Evolutionary conservation across 1,140 invertebrate genomes (phyloP).

Genomic region (Papilio glaucus): DNA sequence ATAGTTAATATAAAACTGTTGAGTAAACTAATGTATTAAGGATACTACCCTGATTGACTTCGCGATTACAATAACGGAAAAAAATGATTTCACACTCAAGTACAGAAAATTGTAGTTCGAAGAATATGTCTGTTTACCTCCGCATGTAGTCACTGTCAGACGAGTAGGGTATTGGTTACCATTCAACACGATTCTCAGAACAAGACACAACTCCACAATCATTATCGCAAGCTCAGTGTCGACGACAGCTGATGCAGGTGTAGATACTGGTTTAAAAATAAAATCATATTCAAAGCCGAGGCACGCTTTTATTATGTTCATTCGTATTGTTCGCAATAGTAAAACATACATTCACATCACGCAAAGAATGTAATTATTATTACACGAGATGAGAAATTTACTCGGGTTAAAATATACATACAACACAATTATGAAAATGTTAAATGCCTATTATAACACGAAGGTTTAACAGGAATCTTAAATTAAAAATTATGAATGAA

Average conservation of each 20-base stretch:
- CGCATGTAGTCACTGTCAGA: slow-evolving; percentile 43
- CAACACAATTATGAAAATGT: slow-evolving; percentile 10
- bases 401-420: background rate
- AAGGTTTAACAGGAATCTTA: background rate
- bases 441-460: background rate
- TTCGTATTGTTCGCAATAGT: slow-evolving; percentile 28
- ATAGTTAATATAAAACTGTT: background rate
- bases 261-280: slow-evolving; percentile 21
- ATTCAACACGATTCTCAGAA: slow-evolving; percentile 52
- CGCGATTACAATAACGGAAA: slow-evolving; percentile 12
- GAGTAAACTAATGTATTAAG: background rate
- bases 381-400: slow-evolving; percentile 15
- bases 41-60: slow-evolving; percentile 4
- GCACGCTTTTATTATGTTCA: slow-evolving; percentile 14
- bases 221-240: slow-evolving; percentile 36
- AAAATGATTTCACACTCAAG: slow-evolving; percentile 1
- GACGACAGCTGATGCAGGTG: background rate
- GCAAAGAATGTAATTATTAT: slow-evolving; percentile 14
- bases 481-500: slow-evolving; percentile 26
- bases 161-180: slow-evolving; percentile 46
- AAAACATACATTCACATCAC: slow-evolving; percentile 16
- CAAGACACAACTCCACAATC: slow-evolving; percentile 48
- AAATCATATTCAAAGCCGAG: background rate
- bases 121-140: slow-evolving; percentile 53
- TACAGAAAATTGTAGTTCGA: slow-evolving; percentile 37